Percentiles rank a stretch among this genome's conserved stretches.
phyloP scores from a whole-genome alignment of 2,113 vertebrate species.

The Ancistrus triradiatus region DNA sequence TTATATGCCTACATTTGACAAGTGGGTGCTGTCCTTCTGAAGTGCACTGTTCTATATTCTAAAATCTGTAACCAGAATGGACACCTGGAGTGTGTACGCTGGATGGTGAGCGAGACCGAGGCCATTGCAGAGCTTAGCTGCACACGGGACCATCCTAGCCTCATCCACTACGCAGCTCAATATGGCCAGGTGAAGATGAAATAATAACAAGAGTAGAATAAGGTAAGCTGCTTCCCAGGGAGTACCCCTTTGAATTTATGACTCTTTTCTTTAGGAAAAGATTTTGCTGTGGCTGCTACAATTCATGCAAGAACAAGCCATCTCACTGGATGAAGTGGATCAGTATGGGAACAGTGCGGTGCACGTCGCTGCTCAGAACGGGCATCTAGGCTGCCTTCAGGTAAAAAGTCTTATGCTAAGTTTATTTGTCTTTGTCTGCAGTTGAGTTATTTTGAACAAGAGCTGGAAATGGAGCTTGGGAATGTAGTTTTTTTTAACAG shows the following conservation, averaged over 20 bases:
- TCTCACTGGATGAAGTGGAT: slow-evolving; percentile 92
- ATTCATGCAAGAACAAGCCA: slow-evolving; percentile 98
- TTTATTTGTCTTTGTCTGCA: not conserved
- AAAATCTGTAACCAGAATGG: slow-evolving; percentile 79
- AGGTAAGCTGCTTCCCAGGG: too few relatives aligned
- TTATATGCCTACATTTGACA: too few relatives aligned
- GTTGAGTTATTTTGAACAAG: not conserved
- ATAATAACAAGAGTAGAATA: too few relatives aligned
- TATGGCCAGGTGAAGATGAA: slow-evolving; percentile 84
- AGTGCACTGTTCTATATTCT: too few relatives aligned
- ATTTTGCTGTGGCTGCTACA: slow-evolving; percentile 96
- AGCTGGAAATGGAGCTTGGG: not conserved
- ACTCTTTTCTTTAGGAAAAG: slow-evolving; percentile 76
- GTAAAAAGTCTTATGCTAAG: too few relatives aligned
- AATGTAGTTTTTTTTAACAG: slow-evolving; percentile 10
- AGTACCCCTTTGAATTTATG: not conserved
- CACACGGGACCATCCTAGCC: slow-evolving; percentile 88
- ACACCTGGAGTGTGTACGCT: slow-evolving; percentile 91
- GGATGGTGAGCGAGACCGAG: slow-evolving; percentile 98
- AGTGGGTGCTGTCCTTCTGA: too few relatives aligned
- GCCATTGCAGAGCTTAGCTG: slow-evolving; percentile 96
- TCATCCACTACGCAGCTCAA: slow-evolving; percentile 93
- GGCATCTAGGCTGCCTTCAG: slow-evolving; percentile 94
- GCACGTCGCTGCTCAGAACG: slow-evolving; percentile 87
- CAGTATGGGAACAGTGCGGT: slow-evolving; percentile 92